Percentiles rank a stretch among this genome's conserved stretches.
phyloP scores from a whole-genome alignment of 2,888 invertebrate genomes.

The Argyresthia albistria region DNA sequence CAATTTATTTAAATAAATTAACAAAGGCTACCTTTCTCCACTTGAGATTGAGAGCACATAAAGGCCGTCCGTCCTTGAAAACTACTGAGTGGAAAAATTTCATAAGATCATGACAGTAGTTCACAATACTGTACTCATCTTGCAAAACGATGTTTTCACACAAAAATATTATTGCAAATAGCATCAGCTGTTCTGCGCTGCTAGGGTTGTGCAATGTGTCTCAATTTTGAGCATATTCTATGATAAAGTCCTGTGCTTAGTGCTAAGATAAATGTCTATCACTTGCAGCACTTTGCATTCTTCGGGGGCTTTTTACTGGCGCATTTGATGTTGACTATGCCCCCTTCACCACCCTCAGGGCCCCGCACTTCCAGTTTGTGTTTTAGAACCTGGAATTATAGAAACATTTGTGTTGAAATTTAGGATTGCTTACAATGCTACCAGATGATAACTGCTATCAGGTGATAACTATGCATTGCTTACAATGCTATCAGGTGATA shows the following conservation, averaged over 20 bases:
- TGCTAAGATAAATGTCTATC: conserved; percentile 17
- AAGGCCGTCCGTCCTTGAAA: not conserved
- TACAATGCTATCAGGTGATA: not conserved
- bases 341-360: conserved; percentile 78
- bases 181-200: conserved; percentile 22
- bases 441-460: not conserved
- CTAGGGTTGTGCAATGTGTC: conserved; percentile 55
- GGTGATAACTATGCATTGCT: not conserved
- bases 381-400: conserved; percentile 81
- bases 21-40: not conserved
- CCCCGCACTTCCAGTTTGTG: conserved; percentile 88
- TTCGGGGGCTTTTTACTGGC: conserved; percentile 65
- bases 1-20: not conserved
- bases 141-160: conserved; percentile 1
- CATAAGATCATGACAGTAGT: conserved; percentile 2
- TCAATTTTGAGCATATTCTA: conserved; percentile 57
- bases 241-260: conserved; percentile 52
- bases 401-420: not conserved
- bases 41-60: not conserved
- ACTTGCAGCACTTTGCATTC: conserved; percentile 74
- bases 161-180: not conserved
- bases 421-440: not conserved
- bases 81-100: conserved; percentile 1
- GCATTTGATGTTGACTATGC: conserved; percentile 82
- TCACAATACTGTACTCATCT: conserved; percentile 1